Percentiles rank a stretch among this genome's conserved stretches.
Conservation (phyloP, 2,113 vertebrate genomes). For the Leucopsar rothschildi region DNA sequence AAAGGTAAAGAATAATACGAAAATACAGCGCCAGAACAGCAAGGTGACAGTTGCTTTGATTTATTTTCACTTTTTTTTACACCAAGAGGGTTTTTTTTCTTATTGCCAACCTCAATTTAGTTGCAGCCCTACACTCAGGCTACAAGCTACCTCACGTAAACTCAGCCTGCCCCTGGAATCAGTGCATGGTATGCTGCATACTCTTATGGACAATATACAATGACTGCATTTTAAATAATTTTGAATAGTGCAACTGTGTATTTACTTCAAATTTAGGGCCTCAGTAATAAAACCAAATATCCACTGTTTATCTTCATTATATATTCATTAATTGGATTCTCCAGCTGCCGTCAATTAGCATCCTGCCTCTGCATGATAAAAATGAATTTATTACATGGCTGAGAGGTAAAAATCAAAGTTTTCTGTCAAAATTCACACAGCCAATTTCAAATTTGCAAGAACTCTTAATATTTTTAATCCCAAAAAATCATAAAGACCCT, state of each 20-base stretch:
- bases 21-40: not conserved
- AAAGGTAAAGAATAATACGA: not conserved
- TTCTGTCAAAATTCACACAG: not conserved
- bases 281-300: conserved; percentile 31
- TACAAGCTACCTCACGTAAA: not conserved
- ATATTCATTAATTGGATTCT: conserved; percentile 45
- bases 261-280: conserved; percentile 18
- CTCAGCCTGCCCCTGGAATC: not conserved
- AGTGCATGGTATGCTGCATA: not conserved
- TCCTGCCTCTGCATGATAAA: conserved; percentile 14
- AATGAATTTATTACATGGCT: conserved; percentile 7
- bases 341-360: conserved; percentile 37
- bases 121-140: not conserved
- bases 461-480: not conserved
- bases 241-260: not conserved
- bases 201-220: not conserved
- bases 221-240: not conserved
- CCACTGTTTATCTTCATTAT: conserved; percentile 21
- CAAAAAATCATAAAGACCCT: not conserved
- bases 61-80: not conserved
- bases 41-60: not conserved
- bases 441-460: not conserved
- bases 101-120: not conserved
- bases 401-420: conserved; percentile 30
- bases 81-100: not conserved